These are phyloP conservation scores for Capromys pilorides DNA, from an alignment of 2,797 vertebrate genomes.

Conservation along the genomic window DNA sequence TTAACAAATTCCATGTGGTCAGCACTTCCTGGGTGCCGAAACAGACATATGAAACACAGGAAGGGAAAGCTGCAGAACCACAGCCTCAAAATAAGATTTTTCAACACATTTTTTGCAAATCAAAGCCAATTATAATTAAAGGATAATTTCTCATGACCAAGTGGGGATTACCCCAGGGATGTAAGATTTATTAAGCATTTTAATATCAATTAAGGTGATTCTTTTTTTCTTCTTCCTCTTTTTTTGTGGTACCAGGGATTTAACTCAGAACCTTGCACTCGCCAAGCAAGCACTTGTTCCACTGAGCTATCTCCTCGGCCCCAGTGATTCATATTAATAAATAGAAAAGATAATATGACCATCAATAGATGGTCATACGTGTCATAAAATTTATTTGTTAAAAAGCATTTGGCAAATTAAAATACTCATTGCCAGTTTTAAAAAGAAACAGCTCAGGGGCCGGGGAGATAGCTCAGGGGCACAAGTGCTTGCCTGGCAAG, in stretches of 20 bases:
- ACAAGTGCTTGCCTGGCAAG: too few relatives aligned
- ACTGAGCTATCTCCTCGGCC: too few relatives aligned
- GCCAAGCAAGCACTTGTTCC: too few relatives aligned
- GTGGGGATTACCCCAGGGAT: background rate
- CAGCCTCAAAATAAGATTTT: background rate
- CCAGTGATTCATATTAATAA: background rate
- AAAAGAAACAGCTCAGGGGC: background rate
- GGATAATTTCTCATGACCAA: background rate
- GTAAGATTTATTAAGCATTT: background rate
- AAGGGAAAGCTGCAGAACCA: background rate
- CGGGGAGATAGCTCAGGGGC: too few relatives aligned
- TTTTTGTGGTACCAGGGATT: too few relatives aligned
- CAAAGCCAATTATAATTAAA: background rate
- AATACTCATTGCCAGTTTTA: background rate
- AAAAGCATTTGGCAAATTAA: background rate
- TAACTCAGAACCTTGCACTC: too few relatives aligned
- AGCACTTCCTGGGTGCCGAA: background rate
- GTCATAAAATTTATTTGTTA: too few relatives aligned
- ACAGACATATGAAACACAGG: background rate
- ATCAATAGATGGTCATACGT: background rate
- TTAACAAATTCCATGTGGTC: background rate
- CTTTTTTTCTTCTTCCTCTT: too few relatives aligned
- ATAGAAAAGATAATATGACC: background rate
- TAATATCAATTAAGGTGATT: background rate
- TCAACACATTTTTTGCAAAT: background rate